These are phyloP conservation scores for Lagopus leucura DNA, from an alignment of 2,113 vertebrate species.

Conservation along the genomic window DNA sequence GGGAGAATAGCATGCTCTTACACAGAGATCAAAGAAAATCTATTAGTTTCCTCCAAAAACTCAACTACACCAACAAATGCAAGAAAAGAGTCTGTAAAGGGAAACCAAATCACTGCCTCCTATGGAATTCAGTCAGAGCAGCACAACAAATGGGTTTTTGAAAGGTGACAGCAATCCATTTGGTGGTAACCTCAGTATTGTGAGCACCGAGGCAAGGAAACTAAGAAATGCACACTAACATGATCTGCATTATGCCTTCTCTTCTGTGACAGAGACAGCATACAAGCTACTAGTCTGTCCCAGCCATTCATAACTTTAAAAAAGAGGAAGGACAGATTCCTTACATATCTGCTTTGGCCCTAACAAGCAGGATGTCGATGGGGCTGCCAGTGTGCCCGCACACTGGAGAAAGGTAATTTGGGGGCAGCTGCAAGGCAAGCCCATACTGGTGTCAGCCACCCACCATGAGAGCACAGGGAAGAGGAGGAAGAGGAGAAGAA, in stretches of 20 bases:
- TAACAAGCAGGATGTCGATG: rapidly evolving
- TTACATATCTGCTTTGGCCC: neutral
- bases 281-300: neutral
- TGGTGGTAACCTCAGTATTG: neutral
- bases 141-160: neutral
- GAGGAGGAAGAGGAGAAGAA: rapidly evolving
- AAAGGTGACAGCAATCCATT: neutral
- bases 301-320: neutral
- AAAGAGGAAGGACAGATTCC: neutral
- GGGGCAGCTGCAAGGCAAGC: neutral
- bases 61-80: too few relatives aligned
- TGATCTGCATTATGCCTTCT: neutral
- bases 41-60: too few relatives aligned
- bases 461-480: neutral
- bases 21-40: neutral
- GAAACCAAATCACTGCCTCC: neutral
- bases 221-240: neutral
- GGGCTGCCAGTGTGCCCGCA: neutral
- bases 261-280: neutral
- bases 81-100: neutral
- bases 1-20: neutral
- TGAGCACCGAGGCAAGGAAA: neutral
- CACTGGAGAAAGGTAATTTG: too few relatives aligned
- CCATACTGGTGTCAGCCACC: neutral
- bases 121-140: neutral